phyloP scores from a whole-genome alignment of 2,797 vertebrate genomes.

The Babyrousa celebensis region DNA sequence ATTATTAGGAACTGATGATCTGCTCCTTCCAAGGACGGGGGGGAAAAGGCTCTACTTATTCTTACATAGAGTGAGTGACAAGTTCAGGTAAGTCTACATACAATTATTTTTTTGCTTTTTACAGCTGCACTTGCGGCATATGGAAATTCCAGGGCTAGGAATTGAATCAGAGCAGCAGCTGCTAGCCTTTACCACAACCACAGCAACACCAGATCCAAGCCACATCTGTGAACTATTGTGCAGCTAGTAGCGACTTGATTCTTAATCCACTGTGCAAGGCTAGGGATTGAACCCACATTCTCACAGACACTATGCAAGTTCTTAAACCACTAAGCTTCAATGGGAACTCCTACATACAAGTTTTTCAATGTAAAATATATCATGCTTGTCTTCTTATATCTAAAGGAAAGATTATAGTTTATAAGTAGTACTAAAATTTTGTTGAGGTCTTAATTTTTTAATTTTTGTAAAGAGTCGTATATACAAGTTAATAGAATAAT shows the following conservation, averaged over 20 bases:
- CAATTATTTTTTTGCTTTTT: background rate
- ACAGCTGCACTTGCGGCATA: too few relatives aligned
- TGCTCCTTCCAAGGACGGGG: background rate
- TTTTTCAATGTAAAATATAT: constrained; percentile 18
- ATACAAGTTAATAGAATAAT: background rate
- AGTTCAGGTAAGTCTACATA: background rate
- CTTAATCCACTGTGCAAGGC: too few relatives aligned
- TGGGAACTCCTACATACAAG: background rate
- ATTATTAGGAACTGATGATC: background rate
- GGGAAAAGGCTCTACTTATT: background rate
- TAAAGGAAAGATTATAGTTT: constrained; percentile 4
- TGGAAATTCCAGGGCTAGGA: too few relatives aligned
- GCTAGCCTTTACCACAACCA: too few relatives aligned
- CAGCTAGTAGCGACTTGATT: too few relatives aligned
- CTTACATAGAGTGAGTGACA: background rate
- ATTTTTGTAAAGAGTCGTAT: background rate
- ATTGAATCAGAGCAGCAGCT: too few relatives aligned
- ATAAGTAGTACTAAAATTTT: background rate
- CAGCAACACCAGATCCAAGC: too few relatives aligned
- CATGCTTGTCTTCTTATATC: background rate
- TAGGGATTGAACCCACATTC: too few relatives aligned
- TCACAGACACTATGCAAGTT: too few relatives aligned
- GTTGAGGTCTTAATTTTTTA: background rate
- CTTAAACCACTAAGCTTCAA: too few relatives aligned
- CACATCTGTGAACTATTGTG: too few relatives aligned